These are phyloP conservation scores for Sprattus sprattus DNA, from an alignment of 2,113 vertebrate species.

Conservation along the genomic window DNA sequence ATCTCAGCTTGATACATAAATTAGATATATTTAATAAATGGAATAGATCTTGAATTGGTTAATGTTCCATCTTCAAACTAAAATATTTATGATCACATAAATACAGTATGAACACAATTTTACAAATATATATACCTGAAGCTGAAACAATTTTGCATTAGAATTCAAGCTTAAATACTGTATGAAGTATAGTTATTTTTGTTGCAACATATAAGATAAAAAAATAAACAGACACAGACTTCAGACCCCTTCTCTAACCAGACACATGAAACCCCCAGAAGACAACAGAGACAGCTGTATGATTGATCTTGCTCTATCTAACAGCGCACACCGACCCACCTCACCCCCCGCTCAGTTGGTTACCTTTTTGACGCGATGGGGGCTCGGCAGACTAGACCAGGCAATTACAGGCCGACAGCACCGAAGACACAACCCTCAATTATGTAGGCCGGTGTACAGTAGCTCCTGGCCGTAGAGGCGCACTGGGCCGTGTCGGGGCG, in stretches of 20 bases:
- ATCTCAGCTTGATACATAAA: too few species aligned
- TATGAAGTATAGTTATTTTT: not conserved
- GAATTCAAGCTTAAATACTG: not conserved
- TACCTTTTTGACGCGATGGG: slow-evolving; percentile 38
- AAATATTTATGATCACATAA: too few species aligned
- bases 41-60: too few species aligned
- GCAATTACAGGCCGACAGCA: slow-evolving; percentile 44
- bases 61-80: too few species aligned
- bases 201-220: not conserved
- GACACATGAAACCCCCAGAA: not conserved
- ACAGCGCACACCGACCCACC: not conserved
- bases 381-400: slow-evolving; percentile 31
- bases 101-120: too few species aligned
- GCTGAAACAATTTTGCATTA: too few species aligned
- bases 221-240: not conserved
- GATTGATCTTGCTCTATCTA: slow-evolving; percentile 36
- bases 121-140: too few species aligned
- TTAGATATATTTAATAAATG: too few species aligned
- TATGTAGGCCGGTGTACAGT: slow-evolving; percentile 19
- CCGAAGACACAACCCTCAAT: slow-evolving; percentile 43
- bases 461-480: slow-evolving; percentile 14
- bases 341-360: slow-evolving; percentile 31
- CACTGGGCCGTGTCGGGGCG: slow-evolving; percentile 19
- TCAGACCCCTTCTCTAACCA: not conserved
- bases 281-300: slow-evolving; percentile 5